phyloP scores from a whole-genome alignment of 2,888 invertebrate genomes.

The Drosophila setosimentum region DNA sequence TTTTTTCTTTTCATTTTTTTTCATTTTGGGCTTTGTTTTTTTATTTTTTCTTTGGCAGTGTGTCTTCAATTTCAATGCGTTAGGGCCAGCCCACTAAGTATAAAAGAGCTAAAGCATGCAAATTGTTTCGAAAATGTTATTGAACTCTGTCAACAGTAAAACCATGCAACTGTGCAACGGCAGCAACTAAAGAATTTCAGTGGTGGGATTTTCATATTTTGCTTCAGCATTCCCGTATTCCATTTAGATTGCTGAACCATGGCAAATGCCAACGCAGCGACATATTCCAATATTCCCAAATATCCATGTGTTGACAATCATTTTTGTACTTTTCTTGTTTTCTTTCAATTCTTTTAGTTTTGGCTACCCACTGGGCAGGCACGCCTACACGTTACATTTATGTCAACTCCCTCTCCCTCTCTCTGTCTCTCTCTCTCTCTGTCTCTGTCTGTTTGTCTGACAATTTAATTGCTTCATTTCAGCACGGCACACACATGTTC shows the following conservation, averaged over 20 bases:
- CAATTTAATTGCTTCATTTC: constrained; percentile 55
- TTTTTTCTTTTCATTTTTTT: constrained; percentile 1
- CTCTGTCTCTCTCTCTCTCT: not conserved
- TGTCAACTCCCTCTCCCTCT: not conserved
- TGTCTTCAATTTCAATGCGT: constrained; percentile 43
- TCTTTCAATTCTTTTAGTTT: constrained; percentile 4
- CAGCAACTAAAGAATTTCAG: constrained; percentile 1
- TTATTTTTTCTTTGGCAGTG: constrained; percentile 24
- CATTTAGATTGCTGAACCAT: constrained; percentile 15
- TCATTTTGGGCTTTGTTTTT: not conserved
- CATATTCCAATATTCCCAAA: constrained; percentile 9
- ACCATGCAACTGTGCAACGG: constrained; percentile 1
- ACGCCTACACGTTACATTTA: constrained; percentile 36
- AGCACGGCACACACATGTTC: constrained; percentile 31
- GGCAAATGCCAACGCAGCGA: constrained; percentile 53
- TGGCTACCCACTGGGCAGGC: constrained; percentile 32
- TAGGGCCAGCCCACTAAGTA: constrained; percentile 12
- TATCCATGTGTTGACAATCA: constrained; percentile 63
- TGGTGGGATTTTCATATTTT: constrained; percentile 30
- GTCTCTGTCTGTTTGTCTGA: not conserved
- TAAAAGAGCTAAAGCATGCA: constrained; percentile 37
- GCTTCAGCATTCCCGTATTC: constrained; percentile 12
- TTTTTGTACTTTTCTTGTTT: constrained; percentile 22
- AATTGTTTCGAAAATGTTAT: constrained; percentile 64
- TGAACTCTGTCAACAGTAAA: constrained; percentile 52